Evolutionary conservation across 2,113 vertebrate genomes (phyloP).

Genomic region (Athene noctua): DNA sequence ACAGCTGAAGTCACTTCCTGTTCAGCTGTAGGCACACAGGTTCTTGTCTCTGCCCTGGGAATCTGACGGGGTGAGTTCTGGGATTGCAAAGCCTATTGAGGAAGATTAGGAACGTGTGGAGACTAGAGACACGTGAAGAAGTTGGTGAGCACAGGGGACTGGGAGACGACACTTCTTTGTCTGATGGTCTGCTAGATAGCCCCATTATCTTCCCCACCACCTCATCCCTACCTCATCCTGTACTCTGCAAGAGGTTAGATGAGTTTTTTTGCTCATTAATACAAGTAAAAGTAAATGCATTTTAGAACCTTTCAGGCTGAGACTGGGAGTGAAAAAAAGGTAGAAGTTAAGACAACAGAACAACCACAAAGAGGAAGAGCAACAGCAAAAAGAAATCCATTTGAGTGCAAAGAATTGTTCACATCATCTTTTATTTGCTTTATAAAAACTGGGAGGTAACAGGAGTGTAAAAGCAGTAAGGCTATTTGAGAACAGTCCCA

Average conservation of each 20-base stretch:
- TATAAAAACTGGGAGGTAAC: background rate
- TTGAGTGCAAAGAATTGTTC: background rate
- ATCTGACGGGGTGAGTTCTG: background rate
- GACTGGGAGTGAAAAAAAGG: background rate
- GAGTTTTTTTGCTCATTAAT: background rate
- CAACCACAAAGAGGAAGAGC: background rate
- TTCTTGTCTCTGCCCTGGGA: background rate
- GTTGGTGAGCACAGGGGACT: background rate
- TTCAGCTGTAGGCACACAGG: background rate
- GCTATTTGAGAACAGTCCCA: background rate
- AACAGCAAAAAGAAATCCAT: background rate
- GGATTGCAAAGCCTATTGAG: background rate
- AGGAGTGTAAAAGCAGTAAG: background rate
- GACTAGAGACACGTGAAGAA: background rate
- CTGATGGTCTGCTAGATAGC: background rate
- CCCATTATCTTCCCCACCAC: background rate
- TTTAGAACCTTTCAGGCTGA: background rate
- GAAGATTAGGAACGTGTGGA: background rate
- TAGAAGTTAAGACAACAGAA: background rate
- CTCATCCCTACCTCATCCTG: background rate
- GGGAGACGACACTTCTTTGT: background rate
- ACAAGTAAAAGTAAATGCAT: background rate
- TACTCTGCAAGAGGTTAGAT: background rate
- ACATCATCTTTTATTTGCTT: background rate
- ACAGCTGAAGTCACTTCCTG: constrained; percentile 11